Conservation (phyloP, 2,797 vertebrate species). For the Etheostoma nigrum region DNA sequence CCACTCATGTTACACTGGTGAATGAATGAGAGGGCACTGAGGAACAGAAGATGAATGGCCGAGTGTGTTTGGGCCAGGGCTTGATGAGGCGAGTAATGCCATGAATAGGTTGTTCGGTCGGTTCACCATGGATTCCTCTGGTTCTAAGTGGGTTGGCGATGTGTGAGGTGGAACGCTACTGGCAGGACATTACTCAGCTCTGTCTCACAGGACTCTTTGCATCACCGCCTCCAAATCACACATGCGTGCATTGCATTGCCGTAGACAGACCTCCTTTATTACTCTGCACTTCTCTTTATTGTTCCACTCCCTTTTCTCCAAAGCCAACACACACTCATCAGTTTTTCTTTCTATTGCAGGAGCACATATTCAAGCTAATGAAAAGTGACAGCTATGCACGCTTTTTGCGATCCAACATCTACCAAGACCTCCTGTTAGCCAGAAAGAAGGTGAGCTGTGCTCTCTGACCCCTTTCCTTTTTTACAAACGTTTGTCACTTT, state of each 20-base stretch:
- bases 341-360: constrained; percentile 81
- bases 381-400: constrained; percentile 98
- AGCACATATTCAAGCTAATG: constrained; percentile 98
- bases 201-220: constrained; percentile 42
- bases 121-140: constrained; percentile 62
- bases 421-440: constrained; percentile 94
- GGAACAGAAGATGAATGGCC: constrained; percentile 50
- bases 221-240: not conserved
- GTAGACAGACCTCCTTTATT: constrained; percentile 2
- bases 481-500: constrained; percentile 20
- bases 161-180: constrained; percentile 55
- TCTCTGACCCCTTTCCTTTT: constrained; percentile 19
- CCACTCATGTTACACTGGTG: constrained; percentile 51
- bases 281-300: not conserved
- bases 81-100: constrained; percentile 76
- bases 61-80: constrained; percentile 66
- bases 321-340: constrained; percentile 13
- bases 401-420: constrained; percentile 94
- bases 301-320: not conserved
- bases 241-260: constrained; percentile 19
- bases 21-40: constrained; percentile 45
- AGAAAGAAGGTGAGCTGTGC: constrained; percentile 93
- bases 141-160: constrained; percentile 56
- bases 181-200: constrained; percentile 66
- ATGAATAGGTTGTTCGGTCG: constrained; percentile 51